Evolutionary conservation across 2,888 invertebrate genomes (phyloP).

Genomic region (Eupithecia centaureata): DNA sequence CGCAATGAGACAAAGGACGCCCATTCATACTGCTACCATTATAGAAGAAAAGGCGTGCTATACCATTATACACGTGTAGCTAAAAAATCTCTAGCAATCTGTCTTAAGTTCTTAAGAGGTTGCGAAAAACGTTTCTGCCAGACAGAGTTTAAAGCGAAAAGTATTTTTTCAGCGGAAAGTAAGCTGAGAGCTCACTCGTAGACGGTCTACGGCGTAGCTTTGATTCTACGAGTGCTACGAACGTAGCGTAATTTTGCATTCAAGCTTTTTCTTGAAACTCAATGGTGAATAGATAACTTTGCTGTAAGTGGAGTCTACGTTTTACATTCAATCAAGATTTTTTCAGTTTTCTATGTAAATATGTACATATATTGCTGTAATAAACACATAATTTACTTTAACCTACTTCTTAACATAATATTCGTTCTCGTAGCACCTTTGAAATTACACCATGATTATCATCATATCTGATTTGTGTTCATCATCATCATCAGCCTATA

Average conservation of each 20-base stretch:
- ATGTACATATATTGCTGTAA: neutral
- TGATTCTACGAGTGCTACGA: conserved; percentile 29
- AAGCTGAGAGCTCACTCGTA: conserved; percentile 32
- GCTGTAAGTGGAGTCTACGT: neutral
- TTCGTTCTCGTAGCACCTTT: neutral
- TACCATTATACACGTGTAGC: neutral
- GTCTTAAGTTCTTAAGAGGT: conserved; percentile 19
- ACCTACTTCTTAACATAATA: no score
- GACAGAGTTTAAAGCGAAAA: conserved; percentile 25
- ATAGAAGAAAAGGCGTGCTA: no score
- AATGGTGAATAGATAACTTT: conserved; percentile 6
- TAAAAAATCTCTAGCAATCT: neutral
- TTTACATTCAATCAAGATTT: neutral
- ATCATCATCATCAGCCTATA: no score
- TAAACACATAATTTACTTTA: no score
- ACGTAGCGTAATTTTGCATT: conserved; percentile 28
- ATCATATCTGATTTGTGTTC: no score
- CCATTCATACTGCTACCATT: neutral
- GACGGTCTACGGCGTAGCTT: conserved; percentile 39
- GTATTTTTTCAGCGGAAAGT: conserved; percentile 27
- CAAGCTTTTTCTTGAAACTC: conserved; percentile 15
- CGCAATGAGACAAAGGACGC: conserved; percentile 15
- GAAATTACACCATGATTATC: no score
- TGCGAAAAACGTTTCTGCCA: conserved; percentile 15
- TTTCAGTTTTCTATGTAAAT: no score